A percentile compares a stretch with the other conserved stretches of the same genome.
Evolutionary conservation across 2,888 invertebrate genomes (phyloP).

Genomic region (Odontocolon sp.): DNA sequence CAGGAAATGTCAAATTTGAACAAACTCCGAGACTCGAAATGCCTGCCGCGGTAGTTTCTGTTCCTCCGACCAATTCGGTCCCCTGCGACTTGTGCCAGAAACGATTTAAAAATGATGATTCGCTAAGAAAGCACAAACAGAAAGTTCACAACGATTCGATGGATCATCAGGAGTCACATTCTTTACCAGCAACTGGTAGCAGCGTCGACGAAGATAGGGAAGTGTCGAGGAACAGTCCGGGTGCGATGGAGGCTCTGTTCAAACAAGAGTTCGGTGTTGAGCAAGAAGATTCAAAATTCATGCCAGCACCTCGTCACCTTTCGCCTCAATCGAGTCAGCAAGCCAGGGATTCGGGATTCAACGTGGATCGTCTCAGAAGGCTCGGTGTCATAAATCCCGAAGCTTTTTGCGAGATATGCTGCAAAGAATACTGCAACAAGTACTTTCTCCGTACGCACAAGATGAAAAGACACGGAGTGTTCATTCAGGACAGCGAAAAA

Average conservation of each 20-base stretch:
- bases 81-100: constrained; percentile 88
- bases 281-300: constrained; percentile 75
- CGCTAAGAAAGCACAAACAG: constrained; percentile 87
- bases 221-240: constrained; percentile 71
- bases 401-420: constrained; percentile 96
- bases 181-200: constrained; percentile 56
- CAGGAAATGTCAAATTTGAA: constrained; percentile 69
- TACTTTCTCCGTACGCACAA: constrained; percentile 96
- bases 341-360: constrained; percentile 87
- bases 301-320: constrained; percentile 70
- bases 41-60: constrained; percentile 46
- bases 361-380: constrained; percentile 88
- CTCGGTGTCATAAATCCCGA: constrained; percentile 92
- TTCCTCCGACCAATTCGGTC: constrained; percentile 72
- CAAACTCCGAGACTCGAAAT: constrained; percentile 58
- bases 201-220: constrained; percentile 71
- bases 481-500: constrained; percentile 84
- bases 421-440: constrained; percentile 96
- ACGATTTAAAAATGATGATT: constrained; percentile 88
- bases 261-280: constrained; percentile 78
- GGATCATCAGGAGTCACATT: constrained; percentile 66
- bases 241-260: constrained; percentile 75
- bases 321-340: constrained; percentile 82
- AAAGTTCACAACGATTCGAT: constrained; percentile 84
- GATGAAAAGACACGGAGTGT: constrained; percentile 95